Conservation (phyloP, 2,113 vertebrate species). For the Thryonomys swinderianus region DNA sequence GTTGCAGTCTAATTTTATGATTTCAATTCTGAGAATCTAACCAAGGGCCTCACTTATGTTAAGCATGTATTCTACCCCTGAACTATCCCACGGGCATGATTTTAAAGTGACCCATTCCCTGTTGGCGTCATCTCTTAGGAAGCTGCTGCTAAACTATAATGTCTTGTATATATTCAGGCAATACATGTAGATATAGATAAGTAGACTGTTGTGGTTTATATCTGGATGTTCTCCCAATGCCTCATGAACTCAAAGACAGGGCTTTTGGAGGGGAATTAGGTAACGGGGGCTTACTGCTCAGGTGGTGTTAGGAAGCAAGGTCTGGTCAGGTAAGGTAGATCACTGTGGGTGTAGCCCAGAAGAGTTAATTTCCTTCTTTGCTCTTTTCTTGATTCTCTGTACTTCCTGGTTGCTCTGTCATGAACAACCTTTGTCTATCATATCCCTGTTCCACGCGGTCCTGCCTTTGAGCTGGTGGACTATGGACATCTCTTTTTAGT, state of each 20-base stretch:
- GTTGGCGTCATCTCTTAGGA: not conserved
- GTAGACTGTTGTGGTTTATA: not conserved
- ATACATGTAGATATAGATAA: not conserved
- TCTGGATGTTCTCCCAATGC: not conserved
- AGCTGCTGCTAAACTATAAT: not conserved
- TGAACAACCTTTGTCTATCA: not conserved
- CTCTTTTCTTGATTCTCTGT: not conserved
- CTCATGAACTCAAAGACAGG: not conserved
- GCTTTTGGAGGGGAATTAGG: not conserved
- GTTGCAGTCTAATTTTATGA: not conserved
- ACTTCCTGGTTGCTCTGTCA: not conserved
- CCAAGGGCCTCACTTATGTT: not conserved
- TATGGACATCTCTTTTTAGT: not conserved
- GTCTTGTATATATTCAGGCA: not conserved
- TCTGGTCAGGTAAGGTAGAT: not conserved
- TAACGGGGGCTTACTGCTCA: not conserved
- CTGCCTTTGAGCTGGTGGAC: not conserved
- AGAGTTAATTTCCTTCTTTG: not conserved
- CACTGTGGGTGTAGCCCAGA: not conserved
- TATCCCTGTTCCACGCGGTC: rapidly evolving
- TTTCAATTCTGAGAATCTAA: not conserved
- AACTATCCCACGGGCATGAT: not conserved
- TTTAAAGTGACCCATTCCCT: not conserved
- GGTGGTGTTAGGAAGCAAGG: not conserved
- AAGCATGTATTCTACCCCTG: not conserved